A percentile compares a stretch with the other conserved stretches of the same genome.
Evolutionary conservation across 2,888 invertebrate species (phyloP).

Genomic region (Tillus elongatus): DNA sequence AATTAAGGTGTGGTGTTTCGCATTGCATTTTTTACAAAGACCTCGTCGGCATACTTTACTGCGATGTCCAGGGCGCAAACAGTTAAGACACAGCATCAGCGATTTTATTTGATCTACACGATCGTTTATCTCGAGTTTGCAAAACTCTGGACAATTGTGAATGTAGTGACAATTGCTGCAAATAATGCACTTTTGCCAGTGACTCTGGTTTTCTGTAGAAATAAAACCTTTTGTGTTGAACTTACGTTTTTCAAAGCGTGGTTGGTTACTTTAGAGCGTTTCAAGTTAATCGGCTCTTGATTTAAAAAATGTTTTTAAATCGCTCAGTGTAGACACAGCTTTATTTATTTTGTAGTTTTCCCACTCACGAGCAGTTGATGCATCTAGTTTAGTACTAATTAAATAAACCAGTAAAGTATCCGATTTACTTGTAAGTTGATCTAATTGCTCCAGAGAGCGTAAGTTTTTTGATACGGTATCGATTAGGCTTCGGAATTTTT

Average conservation of each 20-base stretch:
- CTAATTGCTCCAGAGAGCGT: conserved; percentile 9
- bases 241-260: too few species aligned
- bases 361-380: conserved; percentile 8
- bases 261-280: background rate
- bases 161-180: background rate
- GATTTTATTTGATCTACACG: too few species aligned
- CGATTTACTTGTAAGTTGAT: conserved; percentile 10
- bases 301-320: too few species aligned
- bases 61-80: too few species aligned
- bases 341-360: background rate
- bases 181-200: background rate
- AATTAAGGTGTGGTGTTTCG: too few species aligned
- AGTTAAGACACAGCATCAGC: too few species aligned
- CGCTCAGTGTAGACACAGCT: conserved; percentile 1
- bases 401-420: conserved; percentile 9
- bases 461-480: conserved; percentile 13
- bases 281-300: too few species aligned
- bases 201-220: too few species aligned
- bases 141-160: background rate
- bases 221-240: too few species aligned
- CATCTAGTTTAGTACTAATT: conserved; percentile 9
- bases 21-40: too few species aligned
- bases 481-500: conserved; percentile 10
- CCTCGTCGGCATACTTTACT: too few species aligned
- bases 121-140: background rate